phyloP scores from a whole-genome alignment of 1,140 invertebrate species.

The Drosophila virilis region DNA sequence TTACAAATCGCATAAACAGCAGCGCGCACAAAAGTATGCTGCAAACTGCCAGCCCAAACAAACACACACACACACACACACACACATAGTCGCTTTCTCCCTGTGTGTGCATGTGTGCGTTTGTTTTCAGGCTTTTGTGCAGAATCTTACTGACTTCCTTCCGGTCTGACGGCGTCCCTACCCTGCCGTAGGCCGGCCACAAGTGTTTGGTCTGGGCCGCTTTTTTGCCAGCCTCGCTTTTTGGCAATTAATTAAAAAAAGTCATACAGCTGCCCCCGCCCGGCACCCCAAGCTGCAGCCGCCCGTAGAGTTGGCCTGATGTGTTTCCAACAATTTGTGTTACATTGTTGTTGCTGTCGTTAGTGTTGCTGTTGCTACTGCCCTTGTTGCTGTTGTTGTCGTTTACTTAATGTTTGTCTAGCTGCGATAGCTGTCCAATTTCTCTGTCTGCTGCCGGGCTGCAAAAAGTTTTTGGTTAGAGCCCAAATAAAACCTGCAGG shows the following conservation, averaged over 20 bases:
- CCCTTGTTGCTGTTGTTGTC: constrained; percentile 28
- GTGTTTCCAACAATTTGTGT: constrained; percentile 76
- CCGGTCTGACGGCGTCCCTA: constrained; percentile 47
- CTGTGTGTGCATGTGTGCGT: constrained; percentile 29
- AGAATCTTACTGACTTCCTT: constrained; percentile 79
- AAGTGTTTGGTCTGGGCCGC: constrained; percentile 61
- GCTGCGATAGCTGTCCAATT: constrained; percentile 63
- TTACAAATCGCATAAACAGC: constrained; percentile 79
- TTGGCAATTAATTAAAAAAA: constrained; percentile 82
- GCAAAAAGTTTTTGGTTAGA: constrained; percentile 61
- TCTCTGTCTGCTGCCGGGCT: constrained; percentile 44
- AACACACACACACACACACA: constrained; percentile 5
- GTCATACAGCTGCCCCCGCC: constrained; percentile 33
- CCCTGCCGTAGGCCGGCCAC: constrained; percentile 42
- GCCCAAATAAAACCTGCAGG: constrained; percentile 72
- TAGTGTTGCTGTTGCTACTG: constrained; percentile 1
- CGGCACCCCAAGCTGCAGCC: neutral
- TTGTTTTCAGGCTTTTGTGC: constrained; percentile 53
- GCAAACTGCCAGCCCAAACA: constrained; percentile 48
- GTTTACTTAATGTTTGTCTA: constrained; percentile 72
- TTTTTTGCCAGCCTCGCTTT: constrained; percentile 67
- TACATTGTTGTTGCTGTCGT: constrained; percentile 50
- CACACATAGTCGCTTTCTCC: neutral
- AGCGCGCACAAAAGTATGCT: constrained; percentile 74
- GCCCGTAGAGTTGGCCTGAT: constrained; percentile 8